Evolutionary conservation across 2,797 vertebrate genomes (phyloP).

Genomic region (Acanthurus leucopareius): DNA sequence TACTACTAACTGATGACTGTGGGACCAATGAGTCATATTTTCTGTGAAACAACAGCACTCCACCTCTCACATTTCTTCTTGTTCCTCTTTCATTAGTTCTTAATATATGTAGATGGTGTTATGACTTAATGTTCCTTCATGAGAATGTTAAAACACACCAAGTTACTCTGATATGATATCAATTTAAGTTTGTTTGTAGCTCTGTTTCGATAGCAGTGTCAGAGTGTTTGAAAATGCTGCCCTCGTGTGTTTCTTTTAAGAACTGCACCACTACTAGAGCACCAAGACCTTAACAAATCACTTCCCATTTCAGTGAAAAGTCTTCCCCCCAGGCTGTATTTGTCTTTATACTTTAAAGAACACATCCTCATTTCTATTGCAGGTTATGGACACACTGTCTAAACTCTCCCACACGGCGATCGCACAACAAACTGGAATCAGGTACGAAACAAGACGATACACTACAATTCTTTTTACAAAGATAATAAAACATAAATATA

Average conservation of each 20-base stretch:
- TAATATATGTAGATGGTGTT: background rate
- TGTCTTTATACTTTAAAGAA: background rate
- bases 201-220: background rate
- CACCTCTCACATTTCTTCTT: background rate
- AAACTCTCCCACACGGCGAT: constrained; percentile 91
- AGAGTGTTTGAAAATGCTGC: constrained; percentile 66
- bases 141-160: too few relatives aligned
- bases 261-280: constrained; percentile 33
- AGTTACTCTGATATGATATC: too few relatives aligned
- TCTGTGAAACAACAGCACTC: background rate
- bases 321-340: background rate
- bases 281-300: background rate
- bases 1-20: background rate
- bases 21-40: background rate
- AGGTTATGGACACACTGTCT: constrained; percentile 97
- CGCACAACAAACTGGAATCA: constrained; percentile 91
- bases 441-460: constrained; percentile 73
- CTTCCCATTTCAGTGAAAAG: background rate
- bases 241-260: constrained; percentile 61
- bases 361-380: constrained; percentile 30
- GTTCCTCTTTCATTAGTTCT: background rate
- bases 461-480: background rate
- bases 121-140: background rate
- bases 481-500: too few relatives aligned
- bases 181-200: too few relatives aligned